Evolutionary conservation across 2,888 invertebrate genomes (phyloP).

Genomic region (Eupeodes luniger): DNA sequence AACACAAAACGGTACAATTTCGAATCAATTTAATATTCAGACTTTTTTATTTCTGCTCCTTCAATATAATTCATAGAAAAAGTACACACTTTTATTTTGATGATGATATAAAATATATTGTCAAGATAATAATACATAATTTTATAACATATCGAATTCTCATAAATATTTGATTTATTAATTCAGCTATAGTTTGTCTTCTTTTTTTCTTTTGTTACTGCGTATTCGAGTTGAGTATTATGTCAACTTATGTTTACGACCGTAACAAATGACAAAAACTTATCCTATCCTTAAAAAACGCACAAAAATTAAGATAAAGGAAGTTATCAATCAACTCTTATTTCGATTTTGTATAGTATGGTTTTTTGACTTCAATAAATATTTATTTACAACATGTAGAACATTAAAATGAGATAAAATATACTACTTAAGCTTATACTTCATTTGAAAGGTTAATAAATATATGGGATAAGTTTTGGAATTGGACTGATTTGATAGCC

Average conservation of each 20-base stretch:
- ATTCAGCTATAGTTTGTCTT: slow-evolving; percentile 46
- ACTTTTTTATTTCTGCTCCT: background rate
- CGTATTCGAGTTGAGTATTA: no score
- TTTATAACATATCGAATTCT: slow-evolving; percentile 23
- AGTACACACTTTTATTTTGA: background rate
- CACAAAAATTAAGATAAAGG: slow-evolving; percentile 3
- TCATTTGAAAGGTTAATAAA: no score
- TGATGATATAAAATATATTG: background rate
- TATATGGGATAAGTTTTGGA: no score
- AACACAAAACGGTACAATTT: background rate
- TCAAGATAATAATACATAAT: slow-evolving; percentile 22
- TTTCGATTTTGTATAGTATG: background rate
- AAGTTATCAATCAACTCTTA: slow-evolving; percentile 14
- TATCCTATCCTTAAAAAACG: background rate
- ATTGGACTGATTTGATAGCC: no score
- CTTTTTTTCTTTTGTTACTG: background rate
- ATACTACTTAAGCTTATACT: no score
- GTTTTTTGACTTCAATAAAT: background rate
- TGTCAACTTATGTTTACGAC: slow-evolving; percentile 62
- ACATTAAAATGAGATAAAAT: no score
- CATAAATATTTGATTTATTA: slow-evolving; percentile 66
- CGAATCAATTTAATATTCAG: background rate
- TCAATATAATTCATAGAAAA: background rate
- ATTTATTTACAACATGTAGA: background rate
- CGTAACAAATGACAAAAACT: slow-evolving; percentile 37